Evolutionary conservation across 2,888 invertebrate species (phyloP).

Genomic region (Crepidodera aurea): DNA sequence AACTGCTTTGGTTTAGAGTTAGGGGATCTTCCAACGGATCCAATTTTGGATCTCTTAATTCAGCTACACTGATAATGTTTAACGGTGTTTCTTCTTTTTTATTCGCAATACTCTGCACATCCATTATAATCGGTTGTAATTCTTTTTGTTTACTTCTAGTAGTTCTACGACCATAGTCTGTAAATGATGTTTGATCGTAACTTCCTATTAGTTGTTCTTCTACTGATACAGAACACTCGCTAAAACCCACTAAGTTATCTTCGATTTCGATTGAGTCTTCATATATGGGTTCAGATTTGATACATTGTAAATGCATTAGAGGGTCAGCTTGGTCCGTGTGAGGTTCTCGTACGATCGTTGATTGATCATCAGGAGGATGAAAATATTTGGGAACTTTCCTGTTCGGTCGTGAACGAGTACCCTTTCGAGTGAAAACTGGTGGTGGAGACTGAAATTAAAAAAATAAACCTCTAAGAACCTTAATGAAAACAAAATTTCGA

Average conservation of each 20-base stretch:
- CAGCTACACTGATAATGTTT: conserved; percentile 23
- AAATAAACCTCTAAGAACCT: neutral
- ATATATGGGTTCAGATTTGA: conserved; percentile 58
- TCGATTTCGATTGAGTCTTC: conserved; percentile 48
- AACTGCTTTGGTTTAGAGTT: conserved; percentile 28
- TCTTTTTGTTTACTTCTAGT: conserved; percentile 31
- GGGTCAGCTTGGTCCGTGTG: conserved; percentile 44
- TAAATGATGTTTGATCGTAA: conserved; percentile 42
- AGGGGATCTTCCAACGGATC: conserved; percentile 35
- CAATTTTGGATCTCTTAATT: conserved; percentile 14
- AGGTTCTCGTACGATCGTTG: conserved; percentile 35
- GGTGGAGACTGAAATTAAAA: conserved; percentile 52
- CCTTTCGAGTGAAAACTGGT: conserved; percentile 55
- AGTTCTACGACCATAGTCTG: conserved; percentile 33
- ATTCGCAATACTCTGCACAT: conserved; percentile 40
- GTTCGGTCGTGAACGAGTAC: conserved; percentile 59
- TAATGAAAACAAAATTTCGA: neutral
- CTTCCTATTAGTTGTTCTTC: conserved; percentile 46
- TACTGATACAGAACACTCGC: conserved; percentile 38
- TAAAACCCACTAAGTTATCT: conserved; percentile 44
- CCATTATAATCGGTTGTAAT: conserved; percentile 40
- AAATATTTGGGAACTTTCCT: conserved; percentile 59
- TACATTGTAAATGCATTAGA: conserved; percentile 50
- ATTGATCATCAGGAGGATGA: conserved; percentile 42
- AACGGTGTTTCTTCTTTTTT: conserved; percentile 14